These are phyloP conservation scores for Sclerurus mexicanus DNA, from an alignment of 2,113 vertebrate genomes.

Conservation along the genomic window DNA sequence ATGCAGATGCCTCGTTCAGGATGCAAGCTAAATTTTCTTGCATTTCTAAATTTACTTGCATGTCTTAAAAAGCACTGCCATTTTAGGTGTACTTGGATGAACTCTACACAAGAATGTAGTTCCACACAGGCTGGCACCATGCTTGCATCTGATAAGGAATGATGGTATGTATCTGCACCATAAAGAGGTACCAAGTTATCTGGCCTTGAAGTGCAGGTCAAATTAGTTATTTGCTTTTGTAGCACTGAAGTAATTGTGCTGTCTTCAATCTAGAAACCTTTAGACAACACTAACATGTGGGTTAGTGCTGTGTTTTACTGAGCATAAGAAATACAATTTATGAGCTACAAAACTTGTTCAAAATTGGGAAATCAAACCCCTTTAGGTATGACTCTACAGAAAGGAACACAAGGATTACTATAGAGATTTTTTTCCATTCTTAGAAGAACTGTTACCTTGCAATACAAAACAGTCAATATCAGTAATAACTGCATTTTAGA, in stretches of 20 bases:
- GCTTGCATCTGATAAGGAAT: not conserved
- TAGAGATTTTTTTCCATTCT: not conserved
- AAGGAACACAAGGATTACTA: not conserved
- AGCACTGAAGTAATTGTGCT: not conserved
- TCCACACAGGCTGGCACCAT: not conserved
- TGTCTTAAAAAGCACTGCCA: not conserved
- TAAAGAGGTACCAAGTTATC: not conserved
- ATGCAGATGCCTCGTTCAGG: not conserved
- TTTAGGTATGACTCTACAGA: not conserved
- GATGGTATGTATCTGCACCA: not conserved
- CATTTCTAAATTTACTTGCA: not conserved
- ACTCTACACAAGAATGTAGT: not conserved
- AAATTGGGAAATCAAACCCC: not conserved
- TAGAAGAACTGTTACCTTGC: not conserved
- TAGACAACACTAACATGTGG: not conserved
- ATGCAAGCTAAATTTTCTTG: not conserved
- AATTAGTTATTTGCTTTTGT: not conserved
- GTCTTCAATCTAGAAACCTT: not conserved
- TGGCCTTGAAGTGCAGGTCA: not conserved
- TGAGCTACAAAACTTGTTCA: not conserved
- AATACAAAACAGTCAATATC: not conserved
- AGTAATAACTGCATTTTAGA: not conserved
- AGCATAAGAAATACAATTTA: not conserved
- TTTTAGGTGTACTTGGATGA: not conserved
- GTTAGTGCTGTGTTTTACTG: not conserved